Evolutionary conservation across 2,797 vertebrate species (phyloP), one percentile per base, ranked within the genome.

Genomic region (Neomorphus geoffroyi): DNA sequence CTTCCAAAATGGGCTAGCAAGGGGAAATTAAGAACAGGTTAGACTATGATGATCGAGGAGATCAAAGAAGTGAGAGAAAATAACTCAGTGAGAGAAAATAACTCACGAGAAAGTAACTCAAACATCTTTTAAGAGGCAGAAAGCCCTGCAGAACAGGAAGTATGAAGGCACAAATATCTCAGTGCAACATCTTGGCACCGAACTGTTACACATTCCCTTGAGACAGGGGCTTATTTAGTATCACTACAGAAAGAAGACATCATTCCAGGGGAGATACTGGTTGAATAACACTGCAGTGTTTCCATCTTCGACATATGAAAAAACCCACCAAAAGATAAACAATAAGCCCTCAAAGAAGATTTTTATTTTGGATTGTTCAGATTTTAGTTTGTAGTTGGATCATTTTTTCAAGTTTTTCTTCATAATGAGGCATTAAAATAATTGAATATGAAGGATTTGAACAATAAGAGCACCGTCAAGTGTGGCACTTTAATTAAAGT

Each of bases 121-220:
- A 35, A 84, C 2, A 4, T 53, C 32, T 54, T 93, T 78, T 72
- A 7, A 86, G 71, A 93, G 46, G 39, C 73, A 92, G 87, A 93
- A 88, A 60, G 32, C n/a, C 54, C 82, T 43, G 48, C 66, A 81
- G 88, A 58, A 92, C 90, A 92, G 62, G n/a, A 91, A 83, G 35
- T 37, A 69, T 17, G 51, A 92, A 72, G 54, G 81, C 77, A 65
- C 50, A 92, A 50, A 71, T 71, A 87, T 48, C 51, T 74, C 65
- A 58, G 81, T 33, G 78, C 39, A 75, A 41, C 22, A 54, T 77
- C 78, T 80, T 91, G 93, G 69, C 26, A 18, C 41, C 45, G 79
- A 35, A 22, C 39, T 37, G 32, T 81, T 84, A 56, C 43, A 50
- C 23, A 24, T 58, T 93, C 57, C 80, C 72, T 75, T 26, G 69